phyloP scores from a whole-genome alignment of 2,113 vertebrate genomes.

The Melospiza georgiana region DNA sequence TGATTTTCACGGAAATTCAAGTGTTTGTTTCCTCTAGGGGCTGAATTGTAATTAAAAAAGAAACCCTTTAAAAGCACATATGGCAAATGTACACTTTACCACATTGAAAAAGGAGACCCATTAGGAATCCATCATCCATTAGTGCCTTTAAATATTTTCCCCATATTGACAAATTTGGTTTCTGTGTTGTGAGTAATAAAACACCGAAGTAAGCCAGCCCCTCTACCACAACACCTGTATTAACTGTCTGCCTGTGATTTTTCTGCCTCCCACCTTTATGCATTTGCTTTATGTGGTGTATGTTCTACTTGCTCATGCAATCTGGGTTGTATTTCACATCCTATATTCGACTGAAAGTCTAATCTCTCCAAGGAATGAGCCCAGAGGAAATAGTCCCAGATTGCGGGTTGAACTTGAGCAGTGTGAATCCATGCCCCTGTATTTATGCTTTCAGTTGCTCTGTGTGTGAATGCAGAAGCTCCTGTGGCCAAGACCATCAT shows the following conservation, averaged over 20 bases:
- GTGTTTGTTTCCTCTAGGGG: slow-evolving; percentile 29
- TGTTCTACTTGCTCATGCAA: neutral
- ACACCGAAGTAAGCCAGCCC: neutral
- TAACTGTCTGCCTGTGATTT: neutral
- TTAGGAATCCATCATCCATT: slow-evolving; percentile 39
- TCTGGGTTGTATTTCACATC: neutral
- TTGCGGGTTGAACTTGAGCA: neutral
- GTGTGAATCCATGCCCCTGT: neutral
- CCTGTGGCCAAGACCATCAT: neutral
- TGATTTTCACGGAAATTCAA: slow-evolving; percentile 48
- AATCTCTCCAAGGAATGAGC: neutral
- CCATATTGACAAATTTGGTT: neutral
- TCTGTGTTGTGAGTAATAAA: neutral
- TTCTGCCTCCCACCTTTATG: neutral
- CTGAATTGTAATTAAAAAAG: slow-evolving; percentile 45
- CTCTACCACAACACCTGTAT: neutral
- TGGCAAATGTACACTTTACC: slow-evolving; percentile 27
- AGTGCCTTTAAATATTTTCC: slow-evolving; percentile 34
- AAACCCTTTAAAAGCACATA: slow-evolving; percentile 39
- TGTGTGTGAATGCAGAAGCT: neutral
- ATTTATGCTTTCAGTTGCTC: neutral
- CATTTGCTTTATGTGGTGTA: neutral
- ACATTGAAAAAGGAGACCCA: neutral
- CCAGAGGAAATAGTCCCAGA: neutral
- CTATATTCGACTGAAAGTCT: neutral